Conservation (phyloP, 2,797 vertebrate species). For the Psittacula echo region DNA sequence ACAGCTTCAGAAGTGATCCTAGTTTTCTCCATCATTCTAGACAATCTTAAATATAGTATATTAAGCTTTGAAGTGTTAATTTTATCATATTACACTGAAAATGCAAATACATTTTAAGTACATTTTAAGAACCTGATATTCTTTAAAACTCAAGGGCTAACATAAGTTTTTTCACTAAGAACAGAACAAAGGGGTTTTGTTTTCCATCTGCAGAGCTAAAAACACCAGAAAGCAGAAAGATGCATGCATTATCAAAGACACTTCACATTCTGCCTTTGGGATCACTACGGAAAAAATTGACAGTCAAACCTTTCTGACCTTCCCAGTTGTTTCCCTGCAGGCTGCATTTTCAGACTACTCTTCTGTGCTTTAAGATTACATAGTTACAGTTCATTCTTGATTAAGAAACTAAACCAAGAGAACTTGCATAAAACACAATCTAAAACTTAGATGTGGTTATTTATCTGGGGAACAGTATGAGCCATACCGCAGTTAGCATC, state of each 20-base stretch:
- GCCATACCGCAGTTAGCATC: not conserved
- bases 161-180: not conserved
- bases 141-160: not conserved
- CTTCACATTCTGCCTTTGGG: not conserved
- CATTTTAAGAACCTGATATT: not conserved
- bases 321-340: not conserved
- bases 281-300: not conserved
- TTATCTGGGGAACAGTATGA: not conserved
- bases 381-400: not conserved
- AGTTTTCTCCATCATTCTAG: not conserved
- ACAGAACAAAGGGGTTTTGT: not conserved
- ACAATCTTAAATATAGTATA: not conserved
- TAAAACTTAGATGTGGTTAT: not conserved
- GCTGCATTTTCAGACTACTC: not conserved
- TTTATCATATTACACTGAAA: not conserved
- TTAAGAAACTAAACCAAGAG: not conserved
- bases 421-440: not conserved
- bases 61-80: not conserved
- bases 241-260: not conserved
- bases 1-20: not conserved
- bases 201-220: not conserved
- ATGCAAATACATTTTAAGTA: not conserved
- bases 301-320: not conserved
- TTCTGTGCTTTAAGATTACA: not conserved
- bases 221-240: not conserved